Conservation (phyloP, 2,888 invertebrate genomes). For the Caenorhabditis afra region DNA sequence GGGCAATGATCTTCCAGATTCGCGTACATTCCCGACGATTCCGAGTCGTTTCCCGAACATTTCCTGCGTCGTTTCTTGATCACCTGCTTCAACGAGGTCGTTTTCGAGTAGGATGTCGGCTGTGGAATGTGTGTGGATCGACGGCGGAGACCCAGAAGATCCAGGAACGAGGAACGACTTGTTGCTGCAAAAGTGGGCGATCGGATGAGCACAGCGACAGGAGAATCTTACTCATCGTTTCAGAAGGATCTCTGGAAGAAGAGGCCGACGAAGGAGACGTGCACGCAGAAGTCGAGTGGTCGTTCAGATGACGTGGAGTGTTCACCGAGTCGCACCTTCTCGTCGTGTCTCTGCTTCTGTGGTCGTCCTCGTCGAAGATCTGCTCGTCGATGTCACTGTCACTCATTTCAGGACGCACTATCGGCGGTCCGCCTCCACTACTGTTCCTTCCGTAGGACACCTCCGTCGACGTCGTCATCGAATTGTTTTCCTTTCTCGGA, state of each 20-base stretch:
- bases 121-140: conserved; percentile 55
- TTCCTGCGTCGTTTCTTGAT: conserved; percentile 51
- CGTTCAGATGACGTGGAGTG: conserved; percentile 36
- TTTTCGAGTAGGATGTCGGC: conserved; percentile 43
- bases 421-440: conserved; percentile 63
- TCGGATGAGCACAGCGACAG: not conserved
- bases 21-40: conserved; percentile 55
- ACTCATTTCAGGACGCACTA: conserved; percentile 77
- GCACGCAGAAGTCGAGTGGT: conserved; percentile 69
- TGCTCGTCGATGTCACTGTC: conserved; percentile 74
- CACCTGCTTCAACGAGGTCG: conserved; percentile 40
- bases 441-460: conserved; percentile 65
- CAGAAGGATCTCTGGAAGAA: conserved; percentile 76
- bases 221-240: conserved; percentile 73
- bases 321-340: conserved; percentile 62
- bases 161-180: conserved; percentile 76
- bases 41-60: conserved; percentile 61
- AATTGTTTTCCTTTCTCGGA: conserved; percentile 64
- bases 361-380: conserved; percentile 57
- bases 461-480: conserved; percentile 75
- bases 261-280: conserved; percentile 78
- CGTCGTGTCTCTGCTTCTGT: conserved; percentile 54
- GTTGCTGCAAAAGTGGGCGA: conserved; percentile 65
- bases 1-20: conserved; percentile 52
- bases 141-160: conserved; percentile 71